Conservation (phyloP, 2,113 vertebrate species). For the Anas platyrhynchos region DNA sequence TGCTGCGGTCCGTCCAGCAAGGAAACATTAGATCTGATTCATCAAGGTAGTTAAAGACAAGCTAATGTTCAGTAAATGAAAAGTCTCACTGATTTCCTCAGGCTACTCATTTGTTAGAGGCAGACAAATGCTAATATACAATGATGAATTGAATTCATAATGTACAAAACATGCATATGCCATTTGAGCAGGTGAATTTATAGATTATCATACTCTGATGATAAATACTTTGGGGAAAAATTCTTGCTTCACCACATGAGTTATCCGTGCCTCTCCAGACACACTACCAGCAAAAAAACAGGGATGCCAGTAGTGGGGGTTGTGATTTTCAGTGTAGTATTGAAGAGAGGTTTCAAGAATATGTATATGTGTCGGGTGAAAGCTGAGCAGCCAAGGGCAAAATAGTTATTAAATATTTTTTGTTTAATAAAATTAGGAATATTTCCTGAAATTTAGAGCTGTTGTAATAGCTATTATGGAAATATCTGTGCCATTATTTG, state of each 20-base stretch:
- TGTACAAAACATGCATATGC: accelerated
- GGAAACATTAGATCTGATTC: neutral
- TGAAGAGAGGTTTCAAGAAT: neutral
- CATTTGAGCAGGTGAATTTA: neutral
- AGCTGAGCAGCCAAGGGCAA: neutral
- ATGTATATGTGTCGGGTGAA: neutral
- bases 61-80: neutral
- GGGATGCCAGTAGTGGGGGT: neutral
- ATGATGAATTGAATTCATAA: neutral
- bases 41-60: neutral
- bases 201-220: accelerated
- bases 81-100: neutral
- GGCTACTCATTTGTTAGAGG: neutral
- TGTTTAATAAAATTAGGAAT: neutral
- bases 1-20: neutral
- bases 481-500: neutral
- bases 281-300: neutral
- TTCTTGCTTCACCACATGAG: neutral
- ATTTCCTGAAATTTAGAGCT: neutral
- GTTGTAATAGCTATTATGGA: neutral
- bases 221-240: neutral
- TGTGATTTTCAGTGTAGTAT: neutral
- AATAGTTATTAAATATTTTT: neutral
- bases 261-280: neutral
- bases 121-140: neutral